phyloP scores from a whole-genome alignment of 2,113 vertebrate species.

The Amia ocellicauda region DNA sequence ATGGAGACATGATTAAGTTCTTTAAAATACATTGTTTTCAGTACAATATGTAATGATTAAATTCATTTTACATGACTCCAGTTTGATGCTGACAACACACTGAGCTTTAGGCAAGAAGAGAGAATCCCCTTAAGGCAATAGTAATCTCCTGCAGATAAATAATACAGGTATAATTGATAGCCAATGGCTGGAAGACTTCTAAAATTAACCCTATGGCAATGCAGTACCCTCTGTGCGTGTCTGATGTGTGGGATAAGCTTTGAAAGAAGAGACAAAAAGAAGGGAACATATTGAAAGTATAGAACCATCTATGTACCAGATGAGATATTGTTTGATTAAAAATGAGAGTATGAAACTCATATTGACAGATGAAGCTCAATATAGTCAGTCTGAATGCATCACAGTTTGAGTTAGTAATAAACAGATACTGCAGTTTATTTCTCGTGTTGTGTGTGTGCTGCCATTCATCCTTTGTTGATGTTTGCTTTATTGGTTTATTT shows the following conservation, averaged over 20 bases:
- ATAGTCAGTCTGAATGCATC: no score
- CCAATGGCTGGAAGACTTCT: background rate
- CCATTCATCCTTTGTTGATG: no score
- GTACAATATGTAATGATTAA: background rate
- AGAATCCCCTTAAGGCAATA: background rate
- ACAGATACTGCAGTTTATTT: no score
- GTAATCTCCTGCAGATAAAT: conserved; percentile 1
- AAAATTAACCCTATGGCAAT: background rate
- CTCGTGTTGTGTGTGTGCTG: no score
- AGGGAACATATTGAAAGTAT: background rate
- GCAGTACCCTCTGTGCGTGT: background rate
- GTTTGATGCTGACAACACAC: background rate
- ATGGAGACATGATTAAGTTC: background rate
- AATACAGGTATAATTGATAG: background rate
- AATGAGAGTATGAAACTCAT: no score
- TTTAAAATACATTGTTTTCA: background rate
- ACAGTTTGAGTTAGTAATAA: no score
- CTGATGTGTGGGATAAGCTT: background rate
- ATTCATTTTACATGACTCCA: background rate
- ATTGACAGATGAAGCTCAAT: no score
- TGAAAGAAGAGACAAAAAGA: background rate
- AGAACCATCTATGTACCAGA: no score
- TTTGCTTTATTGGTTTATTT: no score
- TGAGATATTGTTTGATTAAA: no score
- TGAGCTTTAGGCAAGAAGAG: background rate